Base-by-base conservation (phyloP, 2,113 vertebrate species). In the Chrysochloris asiatica region DNA sequence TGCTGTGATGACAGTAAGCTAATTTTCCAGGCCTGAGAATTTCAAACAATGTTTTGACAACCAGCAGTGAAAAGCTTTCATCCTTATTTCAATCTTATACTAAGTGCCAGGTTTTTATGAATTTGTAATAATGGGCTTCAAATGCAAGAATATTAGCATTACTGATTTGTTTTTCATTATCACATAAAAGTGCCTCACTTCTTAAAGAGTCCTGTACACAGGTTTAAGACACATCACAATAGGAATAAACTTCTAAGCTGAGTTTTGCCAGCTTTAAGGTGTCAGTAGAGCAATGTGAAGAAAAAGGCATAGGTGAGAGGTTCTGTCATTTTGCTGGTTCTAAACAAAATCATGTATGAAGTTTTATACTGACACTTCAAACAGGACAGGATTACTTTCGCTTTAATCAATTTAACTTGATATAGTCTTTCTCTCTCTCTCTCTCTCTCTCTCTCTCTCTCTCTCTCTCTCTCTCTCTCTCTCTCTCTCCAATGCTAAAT, bases 31-130 rank as follows among this genome's bases (percentile, higher is more conserved):
- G 72, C 43, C 89, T 95, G 90, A 96, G 92, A 97, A 96, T 94
- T 97, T 93, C 19, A 96, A 97, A 94, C 97, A 98, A 95, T 97
- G 95, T 98, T 98, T 98, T 97, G 97, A 98, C 97, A 98, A 94
- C 86, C 78, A 97, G 47, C 91, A 96, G 89, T 90, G 93, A 96
- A 97, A 97, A 96, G 88, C 95, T 97, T 98, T 97, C 96, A 97
- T 97, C 89, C 71, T 95, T 94, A 71, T 96, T 97, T 84, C 63
- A 91, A 41, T 97, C 85, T 92, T 80, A 76, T 36, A 86, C 85
- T 90, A 95, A 96, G 30, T 95, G 85, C 88, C 91, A 96, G 36
- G 63, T 88, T 95, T 96, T 94, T 96, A 90, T 83, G 89, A n/a
- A 86, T 89, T 96, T 83, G 56, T 94, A 97, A 97, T 94, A 77